These are phyloP conservation scores for Heliconius sara DNA, from an alignment of 2,888 invertebrate genomes.

Conservation along the genomic window DNA sequence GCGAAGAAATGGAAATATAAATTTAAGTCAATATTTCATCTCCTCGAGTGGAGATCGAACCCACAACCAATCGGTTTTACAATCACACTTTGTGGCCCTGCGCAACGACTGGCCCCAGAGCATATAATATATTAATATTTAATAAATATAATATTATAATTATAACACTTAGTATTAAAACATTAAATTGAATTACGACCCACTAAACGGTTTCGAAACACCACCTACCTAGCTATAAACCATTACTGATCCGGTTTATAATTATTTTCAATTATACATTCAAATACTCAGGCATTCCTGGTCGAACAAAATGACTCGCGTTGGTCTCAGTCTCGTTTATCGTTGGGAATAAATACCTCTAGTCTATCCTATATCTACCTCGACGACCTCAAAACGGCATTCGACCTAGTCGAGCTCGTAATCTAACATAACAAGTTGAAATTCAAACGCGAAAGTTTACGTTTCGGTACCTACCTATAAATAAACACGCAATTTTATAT, in stretches of 20 bases:
- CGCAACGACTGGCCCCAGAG: too few species aligned
- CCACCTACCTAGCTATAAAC: slow-evolving; percentile 48
- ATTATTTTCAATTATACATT: slow-evolving; percentile 70
- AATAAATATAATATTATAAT: background rate
- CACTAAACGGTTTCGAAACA: slow-evolving; percentile 61
- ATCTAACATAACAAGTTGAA: slow-evolving; percentile 79
- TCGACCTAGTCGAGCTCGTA: slow-evolving; percentile 80
- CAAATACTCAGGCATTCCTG: slow-evolving; percentile 58
- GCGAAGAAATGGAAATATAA: too few species aligned
- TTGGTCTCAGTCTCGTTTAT: slow-evolving; percentile 62
- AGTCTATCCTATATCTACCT: slow-evolving; percentile 58
- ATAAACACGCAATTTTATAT: slow-evolving; percentile 34
- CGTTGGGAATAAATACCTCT: slow-evolving; percentile 59
- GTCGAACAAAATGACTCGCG: slow-evolving; percentile 61
- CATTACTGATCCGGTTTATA: slow-evolving; percentile 70
- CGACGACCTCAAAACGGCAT: slow-evolving; percentile 83
- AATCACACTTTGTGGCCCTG: background rate
- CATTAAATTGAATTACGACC: slow-evolving; percentile 1
- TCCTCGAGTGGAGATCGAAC: too few species aligned
- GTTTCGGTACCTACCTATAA: slow-evolving; percentile 63
- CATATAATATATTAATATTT: background rate
- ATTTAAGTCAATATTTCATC: too few species aligned
- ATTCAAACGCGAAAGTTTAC: slow-evolving; percentile 81
- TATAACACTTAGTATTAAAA: slow-evolving; percentile 6
- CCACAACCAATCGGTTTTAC: too few species aligned